phyloP scores from a whole-genome alignment of 2,113 vertebrate genomes.

The Xiphophorus hellerii region DNA sequence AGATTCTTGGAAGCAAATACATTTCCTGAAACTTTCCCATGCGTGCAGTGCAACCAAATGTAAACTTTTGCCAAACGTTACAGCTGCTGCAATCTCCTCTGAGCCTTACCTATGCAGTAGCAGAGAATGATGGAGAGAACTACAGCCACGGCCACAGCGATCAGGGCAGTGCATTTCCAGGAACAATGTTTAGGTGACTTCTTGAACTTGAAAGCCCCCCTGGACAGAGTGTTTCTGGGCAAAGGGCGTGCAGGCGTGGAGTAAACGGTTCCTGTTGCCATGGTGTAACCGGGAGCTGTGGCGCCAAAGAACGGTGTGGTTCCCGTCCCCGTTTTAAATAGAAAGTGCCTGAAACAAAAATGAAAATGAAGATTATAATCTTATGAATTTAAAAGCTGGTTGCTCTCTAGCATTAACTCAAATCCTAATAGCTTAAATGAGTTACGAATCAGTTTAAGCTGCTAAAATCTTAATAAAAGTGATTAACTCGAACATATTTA shows the following conservation, averaged over 20 bases:
- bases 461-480: not conserved
- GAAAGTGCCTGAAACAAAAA: conserved; percentile 88
- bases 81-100: not conserved
- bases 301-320: conserved; percentile 97
- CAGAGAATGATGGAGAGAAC: conserved; percentile 93
- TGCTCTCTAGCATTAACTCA: not conserved
- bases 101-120: conserved; percentile 93
- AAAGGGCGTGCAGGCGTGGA: conserved; percentile 95
- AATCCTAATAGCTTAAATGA: accelerated
- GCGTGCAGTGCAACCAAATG: not conserved
- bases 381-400: not conserved
- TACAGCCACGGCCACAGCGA: conserved; percentile 92
- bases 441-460: not conserved
- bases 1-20: not conserved
- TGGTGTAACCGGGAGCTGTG: conserved; percentile 96
- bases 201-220: conserved; percentile 99
- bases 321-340: conserved; percentile 98
- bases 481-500: not conserved
- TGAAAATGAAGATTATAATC: not conserved
- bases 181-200: conserved; percentile 97
- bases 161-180: conserved; percentile 97
- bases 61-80: not conserved
- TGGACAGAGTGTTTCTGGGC: conserved; percentile 93
- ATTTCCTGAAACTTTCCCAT: not conserved
- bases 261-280: conserved; percentile 98